Evolutionary conservation across 2,888 invertebrate species (phyloP), one percentile per base, ranked within the genome.

Genomic region (Sesia bembeciformis): DNA sequence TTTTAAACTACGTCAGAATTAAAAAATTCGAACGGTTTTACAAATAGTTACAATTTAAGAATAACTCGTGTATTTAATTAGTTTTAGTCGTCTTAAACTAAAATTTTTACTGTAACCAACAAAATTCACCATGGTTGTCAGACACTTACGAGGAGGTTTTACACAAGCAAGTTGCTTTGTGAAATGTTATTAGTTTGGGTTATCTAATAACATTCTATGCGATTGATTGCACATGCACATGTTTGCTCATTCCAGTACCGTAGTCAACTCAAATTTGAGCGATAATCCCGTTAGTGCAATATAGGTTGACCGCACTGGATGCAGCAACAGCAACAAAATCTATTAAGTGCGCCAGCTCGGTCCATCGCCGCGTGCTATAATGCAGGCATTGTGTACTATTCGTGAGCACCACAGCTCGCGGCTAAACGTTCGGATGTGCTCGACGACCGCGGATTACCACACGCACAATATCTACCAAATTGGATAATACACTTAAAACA

Each of bases 401-500:
- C 38, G 67, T 71, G 68, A 72, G 72, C 67, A 67, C 67, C 70
- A 62, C 70, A 62, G 72, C 65, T 73, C 72, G 72, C 78, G 77
- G 70, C 78, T 81, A 77, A 82, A 76, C 81, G 75, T 65, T 71
- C 72, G 75, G 71, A 67, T 78, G 75, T 76, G 78, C 74, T 72
- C 76, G 71, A 75, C 81, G 72, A 72, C 76, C 79, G 74, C 79
- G 81, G 85, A 87, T 88, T 86, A 87, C 78, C 80, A 72, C 84
- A 88, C 90, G 89, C 88, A 90, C 90, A 89, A 90, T 90, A 90
- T 85, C 90, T 81, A 79, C 82, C 88, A 90, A 90, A 91, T 91
- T 91, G 91, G 91, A 91, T 91, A 91, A 91, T 91, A 91, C 91
- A 91, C 91, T 91, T 91, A 91, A 91, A 91, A 91, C 89, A 91